Evolutionary conservation across 2,888 invertebrate species (phyloP).

Genomic region (Platycheirus albimanus): DNA sequence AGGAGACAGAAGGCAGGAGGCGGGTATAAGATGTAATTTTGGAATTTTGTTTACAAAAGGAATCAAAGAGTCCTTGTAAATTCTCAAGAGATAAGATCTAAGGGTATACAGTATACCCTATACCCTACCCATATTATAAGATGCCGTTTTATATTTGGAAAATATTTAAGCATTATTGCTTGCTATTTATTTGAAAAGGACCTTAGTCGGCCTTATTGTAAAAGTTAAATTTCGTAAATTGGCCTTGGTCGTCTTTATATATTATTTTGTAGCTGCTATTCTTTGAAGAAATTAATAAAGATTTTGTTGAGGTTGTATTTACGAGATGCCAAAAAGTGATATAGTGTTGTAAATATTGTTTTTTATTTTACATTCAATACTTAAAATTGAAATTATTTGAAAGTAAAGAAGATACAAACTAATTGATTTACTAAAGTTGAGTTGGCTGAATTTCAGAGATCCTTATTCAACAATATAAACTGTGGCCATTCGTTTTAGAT

Average conservation of each 20-base stretch:
- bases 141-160: slow-evolving; percentile 17
- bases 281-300: slow-evolving; percentile 22
- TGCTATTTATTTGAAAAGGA: neutral
- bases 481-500: too few species aligned
- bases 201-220: slow-evolving; percentile 8
- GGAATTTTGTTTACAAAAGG: slow-evolving; percentile 49
- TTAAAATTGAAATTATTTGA: too few species aligned
- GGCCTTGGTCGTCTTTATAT: neutral
- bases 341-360: too few species aligned
- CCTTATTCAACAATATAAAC: too few species aligned
- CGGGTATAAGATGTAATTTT: slow-evolving; percentile 46
- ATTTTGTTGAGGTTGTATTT: too few species aligned
- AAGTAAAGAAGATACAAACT: too few species aligned
- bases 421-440: too few species aligned
- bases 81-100: slow-evolving; percentile 16
- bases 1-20: too few species aligned
- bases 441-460: too few species aligned
- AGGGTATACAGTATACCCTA: too few species aligned
- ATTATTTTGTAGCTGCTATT: neutral
- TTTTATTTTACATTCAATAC: too few species aligned
- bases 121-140: neutral
- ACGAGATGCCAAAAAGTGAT: too few species aligned
- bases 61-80: slow-evolving; percentile 30
- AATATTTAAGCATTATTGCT: slow-evolving; percentile 27
- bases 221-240: slow-evolving; percentile 13